Evolutionary conservation across 1,140 invertebrate species (phyloP), one percentile per base, ranked within the genome.

Genomic region (Heliconius melpomene): DNA sequence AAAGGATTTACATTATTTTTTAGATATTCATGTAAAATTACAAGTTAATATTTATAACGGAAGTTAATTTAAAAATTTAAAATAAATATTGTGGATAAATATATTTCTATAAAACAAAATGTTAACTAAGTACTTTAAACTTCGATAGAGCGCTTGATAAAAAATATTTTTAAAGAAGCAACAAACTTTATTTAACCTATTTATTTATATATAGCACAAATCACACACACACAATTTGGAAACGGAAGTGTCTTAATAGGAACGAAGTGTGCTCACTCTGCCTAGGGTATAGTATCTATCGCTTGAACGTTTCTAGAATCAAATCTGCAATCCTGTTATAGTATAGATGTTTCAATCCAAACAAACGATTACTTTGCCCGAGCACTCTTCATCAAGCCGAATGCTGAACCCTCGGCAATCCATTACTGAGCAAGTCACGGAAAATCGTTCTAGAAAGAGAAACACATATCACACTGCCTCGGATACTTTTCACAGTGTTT

Each of bases 361-460:
- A 71, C 75, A 77, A 66, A 77, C 46, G 36, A 50, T 77, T 71
- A 77, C 75, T 50, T 77, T n/a, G 60, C 18, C 36, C 57, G 60
- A 77, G 75, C 38, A 70, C 74, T 77, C 75, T 71, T 77, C 75
- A 66, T 77, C 13, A 46, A 77, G 60, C 75, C n/a, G n/a, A 76
- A 66, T 66, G 57, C 57, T 66, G 36, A 70, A 76, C 57, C 60
- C 52, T 60, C 52, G 26, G 32, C 71, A 77, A 77, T 77, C 75
- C 60, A 77, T 77, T 77, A 77, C 74, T 9, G 74, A 60, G n/a
- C 23, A 50, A 71, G 60, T 70, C 60, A 29, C n/a, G 75, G n/a
- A 26, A 70, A 40, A 71, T n/a, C 40, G 74, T 71, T 66, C 60
- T 26, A 66, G 60, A 16, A 46, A 46, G 40, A 46, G 13, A 66